phyloP scores from a whole-genome alignment of 2,888 invertebrate species.

The Hypena proboscidalis region DNA sequence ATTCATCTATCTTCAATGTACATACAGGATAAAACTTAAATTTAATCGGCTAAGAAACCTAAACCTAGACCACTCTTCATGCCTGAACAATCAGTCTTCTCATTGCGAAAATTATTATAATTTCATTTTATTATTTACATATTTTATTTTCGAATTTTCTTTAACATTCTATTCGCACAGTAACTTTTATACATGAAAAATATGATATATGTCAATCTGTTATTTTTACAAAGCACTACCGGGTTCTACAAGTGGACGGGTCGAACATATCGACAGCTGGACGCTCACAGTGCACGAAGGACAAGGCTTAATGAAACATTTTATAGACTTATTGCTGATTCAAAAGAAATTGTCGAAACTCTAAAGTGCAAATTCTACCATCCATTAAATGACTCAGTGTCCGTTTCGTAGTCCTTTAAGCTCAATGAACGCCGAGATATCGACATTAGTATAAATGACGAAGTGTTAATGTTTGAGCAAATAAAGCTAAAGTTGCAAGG shows the following conservation, averaged over 20 bases:
- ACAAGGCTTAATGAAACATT: too few relatives aligned
- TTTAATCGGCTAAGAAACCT: constrained; percentile 70
- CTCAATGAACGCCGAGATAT: not conserved
- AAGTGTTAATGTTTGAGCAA: constrained; percentile 61
- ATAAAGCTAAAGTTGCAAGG: constrained; percentile 49
- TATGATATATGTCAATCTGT: constrained; percentile 42
- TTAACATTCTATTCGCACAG: constrained; percentile 53
- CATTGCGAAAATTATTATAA: constrained; percentile 82
- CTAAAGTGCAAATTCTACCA: too few relatives aligned
- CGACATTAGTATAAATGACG: constrained; percentile 33
- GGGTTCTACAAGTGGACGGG: constrained; percentile 71
- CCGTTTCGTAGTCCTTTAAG: not conserved
- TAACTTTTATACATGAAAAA: constrained; percentile 54
- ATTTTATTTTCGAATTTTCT: constrained; percentile 65
- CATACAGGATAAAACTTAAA: constrained; percentile 72
- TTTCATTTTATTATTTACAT: constrained; percentile 52
- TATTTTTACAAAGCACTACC: constrained; percentile 52
- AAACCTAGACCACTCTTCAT: constrained; percentile 75
- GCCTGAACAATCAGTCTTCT: constrained; percentile 84
- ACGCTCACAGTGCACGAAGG: not conserved
- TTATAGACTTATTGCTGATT: too few relatives aligned
- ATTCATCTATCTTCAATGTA: constrained; percentile 55
- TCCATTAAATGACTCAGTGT: not conserved
- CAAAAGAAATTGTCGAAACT: too few relatives aligned
- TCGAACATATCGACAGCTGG: constrained; percentile 41